These are phyloP conservation scores for Lithosia quadra DNA, from an alignment of 2,888 invertebrate species.

Conservation along the genomic window DNA sequence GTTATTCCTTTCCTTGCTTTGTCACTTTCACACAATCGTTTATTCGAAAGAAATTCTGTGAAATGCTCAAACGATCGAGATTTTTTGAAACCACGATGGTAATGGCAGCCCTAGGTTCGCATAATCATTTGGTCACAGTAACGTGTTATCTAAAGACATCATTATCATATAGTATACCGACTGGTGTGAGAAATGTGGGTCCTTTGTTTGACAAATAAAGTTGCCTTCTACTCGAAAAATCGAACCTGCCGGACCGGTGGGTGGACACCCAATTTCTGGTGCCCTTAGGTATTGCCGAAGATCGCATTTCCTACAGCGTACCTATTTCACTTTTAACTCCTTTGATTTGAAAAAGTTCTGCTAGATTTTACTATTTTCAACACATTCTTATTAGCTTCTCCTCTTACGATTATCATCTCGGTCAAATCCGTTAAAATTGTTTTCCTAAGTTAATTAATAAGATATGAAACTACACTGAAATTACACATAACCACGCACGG, in stretches of 20 bases:
- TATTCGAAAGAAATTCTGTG: too few species aligned
- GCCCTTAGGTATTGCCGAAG: not conserved
- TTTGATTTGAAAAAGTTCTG: too few species aligned
- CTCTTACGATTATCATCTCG: too few species aligned
- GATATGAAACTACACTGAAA: not conserved
- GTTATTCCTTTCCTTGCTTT: not conserved
- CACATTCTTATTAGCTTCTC: too few species aligned
- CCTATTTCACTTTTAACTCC: too few species aligned
- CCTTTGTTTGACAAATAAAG: not conserved
- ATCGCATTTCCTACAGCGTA: not conserved
- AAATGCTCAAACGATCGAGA: too few species aligned
- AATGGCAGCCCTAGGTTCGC: constrained; percentile 12
- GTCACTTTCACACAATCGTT: too few species aligned
- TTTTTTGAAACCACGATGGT: too few species aligned
- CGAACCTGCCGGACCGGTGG: not conserved
- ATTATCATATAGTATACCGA: constrained; percentile 12
- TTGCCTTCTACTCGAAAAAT: not conserved
- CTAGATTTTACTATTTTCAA: too few species aligned
- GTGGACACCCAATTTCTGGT: too few species aligned
- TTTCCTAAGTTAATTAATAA: not conserved
- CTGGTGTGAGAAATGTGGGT: not conserved
- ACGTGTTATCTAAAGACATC: constrained; percentile 30
- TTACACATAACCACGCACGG: not conserved
- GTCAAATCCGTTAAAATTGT: too few species aligned
- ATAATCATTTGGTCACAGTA: constrained; percentile 46